Conservation (phyloP, 2,888 invertebrate genomes). For the Leptinotarsa haldemani region DNA sequence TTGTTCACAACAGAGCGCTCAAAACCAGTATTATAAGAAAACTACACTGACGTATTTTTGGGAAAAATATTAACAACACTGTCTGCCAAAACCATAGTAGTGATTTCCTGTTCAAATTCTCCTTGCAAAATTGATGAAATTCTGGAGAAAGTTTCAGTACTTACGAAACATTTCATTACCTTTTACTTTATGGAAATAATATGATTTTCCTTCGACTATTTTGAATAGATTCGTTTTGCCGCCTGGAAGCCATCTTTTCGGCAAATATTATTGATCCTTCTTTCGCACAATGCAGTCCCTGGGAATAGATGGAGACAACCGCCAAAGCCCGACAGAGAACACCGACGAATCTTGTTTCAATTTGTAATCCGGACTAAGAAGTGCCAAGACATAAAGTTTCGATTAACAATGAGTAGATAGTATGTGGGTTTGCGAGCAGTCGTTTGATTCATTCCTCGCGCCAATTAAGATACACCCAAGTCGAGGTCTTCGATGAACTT, state of each 20-base stretch:
- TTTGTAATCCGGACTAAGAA: conserved; percentile 47
- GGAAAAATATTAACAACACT: too few species aligned
- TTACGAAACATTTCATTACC: too few species aligned
- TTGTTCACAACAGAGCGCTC: too few species aligned
- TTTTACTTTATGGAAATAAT: neutral
- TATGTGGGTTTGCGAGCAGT: conserved; percentile 53
- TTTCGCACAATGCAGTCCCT: neutral
- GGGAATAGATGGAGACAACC: conserved; percentile 28
- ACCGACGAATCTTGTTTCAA: conserved; percentile 45
- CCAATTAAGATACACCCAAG: conserved; percentile 60
- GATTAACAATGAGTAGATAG: conserved; percentile 55
- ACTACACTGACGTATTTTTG: too few species aligned
- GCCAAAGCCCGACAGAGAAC: conserved; percentile 20
- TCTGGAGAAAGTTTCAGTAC: too few species aligned
- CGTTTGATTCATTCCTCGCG: conserved; percentile 57
- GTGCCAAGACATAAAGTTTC: conserved; percentile 50
- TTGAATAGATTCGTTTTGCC: neutral
- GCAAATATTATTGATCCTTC: neutral
- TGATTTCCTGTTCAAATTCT: too few species aligned
- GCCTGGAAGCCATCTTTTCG: conserved; percentile 11
- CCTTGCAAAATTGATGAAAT: too few species aligned
- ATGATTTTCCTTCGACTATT: neutral
- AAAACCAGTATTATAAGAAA: too few species aligned
- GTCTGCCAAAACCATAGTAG: too few species aligned
- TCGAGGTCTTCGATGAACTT: conserved; percentile 51